These are phyloP conservation scores for Drosophila erecta DNA, from an alignment of 1,140 invertebrate species.

Conservation along the genomic window DNA sequence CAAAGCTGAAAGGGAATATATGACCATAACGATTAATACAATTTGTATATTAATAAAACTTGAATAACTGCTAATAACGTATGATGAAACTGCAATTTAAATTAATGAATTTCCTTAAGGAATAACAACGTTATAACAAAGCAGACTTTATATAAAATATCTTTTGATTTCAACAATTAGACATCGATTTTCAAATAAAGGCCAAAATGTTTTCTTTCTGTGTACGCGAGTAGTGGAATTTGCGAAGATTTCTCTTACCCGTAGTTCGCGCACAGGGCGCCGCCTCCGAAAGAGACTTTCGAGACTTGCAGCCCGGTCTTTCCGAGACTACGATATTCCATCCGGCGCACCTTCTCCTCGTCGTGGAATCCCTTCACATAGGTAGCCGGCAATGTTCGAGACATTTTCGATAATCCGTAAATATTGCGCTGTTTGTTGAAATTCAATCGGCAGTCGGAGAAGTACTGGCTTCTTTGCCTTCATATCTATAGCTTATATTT, in stretches of 20 bases:
- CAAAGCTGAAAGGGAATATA: slow-evolving; percentile 84
- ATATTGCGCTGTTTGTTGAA: slow-evolving; percentile 30
- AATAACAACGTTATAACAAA: too few relatives aligned
- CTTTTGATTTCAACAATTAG: too few relatives aligned
- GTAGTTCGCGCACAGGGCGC: slow-evolving; percentile 58
- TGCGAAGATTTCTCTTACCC: slow-evolving; percentile 40
- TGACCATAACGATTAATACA: not conserved
- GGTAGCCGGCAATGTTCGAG: slow-evolving; percentile 85
- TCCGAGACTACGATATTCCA: slow-evolving; percentile 87
- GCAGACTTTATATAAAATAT: too few relatives aligned
- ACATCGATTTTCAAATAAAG: not conserved
- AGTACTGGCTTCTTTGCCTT: slow-evolving; percentile 22
- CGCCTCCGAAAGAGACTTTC: slow-evolving; percentile 86
- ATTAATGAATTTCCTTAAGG: too few relatives aligned
- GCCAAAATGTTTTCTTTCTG: not conserved
- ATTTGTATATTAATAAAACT: too few relatives aligned
- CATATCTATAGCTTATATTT: slow-evolving; percentile 23
- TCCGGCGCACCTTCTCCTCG: slow-evolving; percentile 85
- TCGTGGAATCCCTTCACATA: slow-evolving; percentile 87
- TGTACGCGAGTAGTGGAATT: not conserved
- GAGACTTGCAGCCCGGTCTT: slow-evolving; percentile 86
- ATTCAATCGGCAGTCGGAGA: slow-evolving; percentile 3
- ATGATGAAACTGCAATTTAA: too few relatives aligned
- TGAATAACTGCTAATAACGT: too few relatives aligned
- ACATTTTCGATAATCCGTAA: slow-evolving; percentile 34